Evolutionary conservation across 2,113 vertebrate species (phyloP), one percentile per base, ranked within the genome.

Genomic region (Rhabdomys dilectus): DNA sequence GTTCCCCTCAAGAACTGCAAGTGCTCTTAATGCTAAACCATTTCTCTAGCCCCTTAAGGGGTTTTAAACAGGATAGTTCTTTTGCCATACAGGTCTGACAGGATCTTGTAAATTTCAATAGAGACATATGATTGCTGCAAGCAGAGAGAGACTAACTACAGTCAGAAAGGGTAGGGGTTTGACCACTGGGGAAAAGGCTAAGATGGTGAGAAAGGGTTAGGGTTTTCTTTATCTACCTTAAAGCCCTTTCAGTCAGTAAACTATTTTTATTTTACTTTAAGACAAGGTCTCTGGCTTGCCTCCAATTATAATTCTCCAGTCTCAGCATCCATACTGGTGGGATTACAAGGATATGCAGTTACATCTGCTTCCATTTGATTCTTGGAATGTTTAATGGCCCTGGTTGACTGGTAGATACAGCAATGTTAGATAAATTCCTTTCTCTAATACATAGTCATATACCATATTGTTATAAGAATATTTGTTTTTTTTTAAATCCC

Each of bases 401-500:
- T 88, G 34, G 29, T 3, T 94, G 51, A 39, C 36, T 89, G 62
- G 22, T 76, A 94, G 56, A 64, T 22, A 92, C 29, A 39, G 58
- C 11, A 78, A 13, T 96, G 2, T 93, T 82, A 96, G 62, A 96
- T n/a, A 97, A 96, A 95, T 48, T 88, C 19, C 29, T 8, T 96
- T 76, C 29, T 72, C 36, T 29, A 82, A 68, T 84, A 84, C 34
- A 91, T 12, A 34, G 51, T 39, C 82, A 72, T 64, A 84, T 39
- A 34, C 12, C 77, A 96, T 91, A n/a, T 77, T 96, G 91, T n/a
- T 91, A 12, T 58, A 45, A 92, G 53, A 17, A 82, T 92, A 92
- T 92, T 90, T 97, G 45, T 29, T 90, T 96, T 21, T 48, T 85
- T 58, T 82, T 48, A 90, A 78, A 29, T 48, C 66, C 22, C 60